Evolutionary conservation across 2,797 vertebrate genomes (phyloP).

Genomic region (Gila robusta): DNA sequence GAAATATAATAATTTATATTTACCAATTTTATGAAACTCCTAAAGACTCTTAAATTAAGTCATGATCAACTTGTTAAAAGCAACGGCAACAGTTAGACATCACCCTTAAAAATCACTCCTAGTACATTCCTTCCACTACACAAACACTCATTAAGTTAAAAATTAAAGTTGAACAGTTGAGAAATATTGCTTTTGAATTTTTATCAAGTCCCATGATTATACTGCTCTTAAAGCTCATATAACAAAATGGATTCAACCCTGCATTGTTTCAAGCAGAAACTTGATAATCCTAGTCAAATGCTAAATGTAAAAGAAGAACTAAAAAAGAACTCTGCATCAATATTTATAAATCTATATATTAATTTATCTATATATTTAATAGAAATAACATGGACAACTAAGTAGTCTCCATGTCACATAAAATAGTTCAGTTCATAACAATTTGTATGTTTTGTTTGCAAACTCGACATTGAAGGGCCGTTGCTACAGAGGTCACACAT

Average conservation of each 20-base stretch:
- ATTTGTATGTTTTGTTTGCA: conserved; percentile 59
- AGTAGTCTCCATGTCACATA: conserved; percentile 19
- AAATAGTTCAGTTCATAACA: conserved; percentile 48
- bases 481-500: conserved; percentile 54
- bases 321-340: background rate
- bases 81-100: conserved; percentile 6
- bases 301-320: background rate
- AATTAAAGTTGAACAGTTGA: background rate
- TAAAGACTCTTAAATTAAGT: conserved; percentile 24
- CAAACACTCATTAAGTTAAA: background rate
- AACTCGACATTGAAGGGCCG: conserved; percentile 25
- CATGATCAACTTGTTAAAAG: conserved; percentile 20
- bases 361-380: conserved; percentile 18
- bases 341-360: background rate
- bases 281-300: background rate
- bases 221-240: background rate
- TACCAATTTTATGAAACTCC: conserved; percentile 40
- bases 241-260: background rate
- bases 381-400: conserved; percentile 35
- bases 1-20: conserved; percentile 40
- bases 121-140: background rate
- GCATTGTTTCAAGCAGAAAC: background rate
- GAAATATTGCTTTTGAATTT: background rate
- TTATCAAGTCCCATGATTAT: background rate
- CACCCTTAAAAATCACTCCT: background rate